A percentile compares a stretch with the other conserved stretches of the same genome.
phyloP scores from a whole-genome alignment of 2,888 invertebrate genomes.

The Polia nebulosa region DNA sequence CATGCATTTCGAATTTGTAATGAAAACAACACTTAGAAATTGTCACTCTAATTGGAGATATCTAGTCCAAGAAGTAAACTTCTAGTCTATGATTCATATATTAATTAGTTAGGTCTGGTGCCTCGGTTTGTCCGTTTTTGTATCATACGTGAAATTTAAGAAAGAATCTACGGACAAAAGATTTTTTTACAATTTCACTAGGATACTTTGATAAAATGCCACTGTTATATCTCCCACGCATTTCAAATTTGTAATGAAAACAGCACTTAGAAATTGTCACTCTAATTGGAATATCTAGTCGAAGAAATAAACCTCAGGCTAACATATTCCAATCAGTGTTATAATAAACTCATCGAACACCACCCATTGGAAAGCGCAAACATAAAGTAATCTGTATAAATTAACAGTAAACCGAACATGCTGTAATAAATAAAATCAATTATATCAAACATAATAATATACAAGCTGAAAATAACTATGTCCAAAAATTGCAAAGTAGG shows the following conservation, averaged over 20 bases:
- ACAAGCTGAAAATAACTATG: no score
- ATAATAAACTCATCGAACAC: slow-evolving; percentile 46
- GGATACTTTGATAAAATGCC: background rate
- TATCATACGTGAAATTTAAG: slow-evolving; percentile 30
- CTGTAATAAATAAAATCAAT: slow-evolving; percentile 59
- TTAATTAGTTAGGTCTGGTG: slow-evolving; percentile 34
- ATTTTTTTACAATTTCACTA: no score
- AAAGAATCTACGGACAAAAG: slow-evolving; percentile 2
- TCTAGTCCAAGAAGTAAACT: slow-evolving; percentile 19
- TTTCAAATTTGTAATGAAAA: background rate
- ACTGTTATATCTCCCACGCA: background rate
- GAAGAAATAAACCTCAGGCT: slow-evolving; percentile 26
- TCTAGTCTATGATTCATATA: slow-evolving; percentile 40
- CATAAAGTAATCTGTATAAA: slow-evolving; percentile 49
- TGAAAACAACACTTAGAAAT: slow-evolving; percentile 6
- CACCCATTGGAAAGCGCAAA: slow-evolving; percentile 56
- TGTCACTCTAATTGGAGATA: slow-evolving; percentile 15
- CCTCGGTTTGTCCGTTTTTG: slow-evolving; percentile 15
- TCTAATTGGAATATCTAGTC: slow-evolving; percentile 21
- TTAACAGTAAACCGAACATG: slow-evolving; percentile 45
- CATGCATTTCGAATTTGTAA: background rate
- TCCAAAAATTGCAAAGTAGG: slow-evolving; percentile 75
- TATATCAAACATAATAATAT: slow-evolving; percentile 41
- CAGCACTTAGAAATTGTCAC: slow-evolving; percentile 3
- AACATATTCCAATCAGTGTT: slow-evolving; percentile 45